phyloP scores from a whole-genome alignment of 2,888 invertebrate genomes.

The Sinodicranocentrus sp. region DNA sequence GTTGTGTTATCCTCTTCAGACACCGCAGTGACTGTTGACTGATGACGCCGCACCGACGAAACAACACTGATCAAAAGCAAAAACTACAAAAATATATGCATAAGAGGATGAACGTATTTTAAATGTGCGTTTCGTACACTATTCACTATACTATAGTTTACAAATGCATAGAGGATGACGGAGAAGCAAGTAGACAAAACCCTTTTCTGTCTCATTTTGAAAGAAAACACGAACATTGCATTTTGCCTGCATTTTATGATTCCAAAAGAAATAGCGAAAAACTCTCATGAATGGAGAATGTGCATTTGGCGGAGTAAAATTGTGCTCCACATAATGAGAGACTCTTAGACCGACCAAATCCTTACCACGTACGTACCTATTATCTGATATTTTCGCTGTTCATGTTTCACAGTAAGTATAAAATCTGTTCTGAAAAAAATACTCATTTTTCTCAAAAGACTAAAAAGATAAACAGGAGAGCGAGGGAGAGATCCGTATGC shows the following conservation, averaged over 20 bases:
- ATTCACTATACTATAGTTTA: neutral
- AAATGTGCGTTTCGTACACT: neutral
- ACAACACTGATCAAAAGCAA: neutral
- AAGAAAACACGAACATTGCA: slow-evolving; percentile 9
- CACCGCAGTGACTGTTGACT: neutral
- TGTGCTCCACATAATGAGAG: neutral
- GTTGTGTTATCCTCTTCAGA: slow-evolving; percentile 6
- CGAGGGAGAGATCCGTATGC: no score
- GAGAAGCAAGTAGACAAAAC: neutral
- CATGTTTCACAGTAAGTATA: neutral
- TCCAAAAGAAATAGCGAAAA: slow-evolving; percentile 1
- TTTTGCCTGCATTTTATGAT: slow-evolving; percentile 25
- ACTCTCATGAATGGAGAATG: neutral
- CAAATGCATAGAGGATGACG: neutral
- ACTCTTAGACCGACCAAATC: neutral
- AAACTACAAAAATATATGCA: neutral
- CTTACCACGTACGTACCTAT: neutral
- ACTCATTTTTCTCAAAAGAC: no score
- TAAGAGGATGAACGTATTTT: neutral
- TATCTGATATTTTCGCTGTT: neutral
- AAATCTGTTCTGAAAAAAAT: no score
- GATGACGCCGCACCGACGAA: slow-evolving; percentile 24
- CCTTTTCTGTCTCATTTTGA: neutral
- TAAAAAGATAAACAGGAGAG: no score
- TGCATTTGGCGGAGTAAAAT: neutral